Evolutionary conservation across 2,113 vertebrate species (phyloP).

Genomic region (Cyphomyrus plagiostoma): DNA sequence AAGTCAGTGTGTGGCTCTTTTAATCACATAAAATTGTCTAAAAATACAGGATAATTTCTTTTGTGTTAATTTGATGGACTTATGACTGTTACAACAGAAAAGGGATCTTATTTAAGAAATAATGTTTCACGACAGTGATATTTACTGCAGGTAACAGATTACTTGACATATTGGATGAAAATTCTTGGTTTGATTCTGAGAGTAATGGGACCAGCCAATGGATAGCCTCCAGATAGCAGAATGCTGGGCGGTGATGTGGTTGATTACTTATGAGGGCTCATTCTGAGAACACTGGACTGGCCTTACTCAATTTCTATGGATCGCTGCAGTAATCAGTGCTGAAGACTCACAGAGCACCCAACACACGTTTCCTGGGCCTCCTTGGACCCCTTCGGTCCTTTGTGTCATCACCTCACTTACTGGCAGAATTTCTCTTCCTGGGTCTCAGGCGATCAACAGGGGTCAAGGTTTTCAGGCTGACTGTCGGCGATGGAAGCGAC

Average conservation of each 20-base stretch:
- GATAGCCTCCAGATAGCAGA: neutral
- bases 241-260: neutral
- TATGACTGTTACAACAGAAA: neutral
- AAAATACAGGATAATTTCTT: neutral
- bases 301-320: constrained; percentile 23
- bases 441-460: neutral
- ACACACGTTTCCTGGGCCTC: neutral
- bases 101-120: neutral
- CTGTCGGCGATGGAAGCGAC: neutral
- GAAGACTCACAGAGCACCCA: constrained; percentile 4
- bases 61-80: neutral
- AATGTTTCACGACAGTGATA: neutral
- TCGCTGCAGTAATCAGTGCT: constrained; percentile 14
- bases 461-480: neutral
- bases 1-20: neutral
- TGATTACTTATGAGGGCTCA: constrained; percentile 9
- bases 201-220: neutral
- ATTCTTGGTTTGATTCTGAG: neutral
- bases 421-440: neutral
- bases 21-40: neutral
- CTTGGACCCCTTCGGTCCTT: neutral
- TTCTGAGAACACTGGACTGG: constrained; percentile 17
- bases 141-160: neutral
- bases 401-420: neutral
- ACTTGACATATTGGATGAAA: neutral